Evolutionary conservation across 2,113 vertebrate genomes (phyloP).

Genomic region (Ovis canadensis): DNA sequence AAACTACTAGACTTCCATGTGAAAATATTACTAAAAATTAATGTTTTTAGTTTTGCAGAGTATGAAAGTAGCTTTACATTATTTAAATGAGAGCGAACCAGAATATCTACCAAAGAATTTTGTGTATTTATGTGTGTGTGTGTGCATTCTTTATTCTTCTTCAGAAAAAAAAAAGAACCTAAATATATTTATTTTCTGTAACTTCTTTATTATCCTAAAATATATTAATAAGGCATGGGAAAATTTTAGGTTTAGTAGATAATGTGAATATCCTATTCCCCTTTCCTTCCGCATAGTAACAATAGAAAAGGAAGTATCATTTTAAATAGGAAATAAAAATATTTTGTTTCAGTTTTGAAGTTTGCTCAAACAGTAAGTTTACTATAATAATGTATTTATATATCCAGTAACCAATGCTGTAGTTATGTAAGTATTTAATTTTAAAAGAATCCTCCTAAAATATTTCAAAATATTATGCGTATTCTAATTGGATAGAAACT

Average conservation of each 20-base stretch:
- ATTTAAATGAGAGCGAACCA: neutral
- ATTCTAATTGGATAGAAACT: neutral
- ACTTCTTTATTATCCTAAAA: neutral
- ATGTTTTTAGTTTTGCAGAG: neutral
- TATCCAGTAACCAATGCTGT: neutral
- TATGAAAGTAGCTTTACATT: neutral
- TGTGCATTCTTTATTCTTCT: neutral
- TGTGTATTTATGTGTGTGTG: neutral
- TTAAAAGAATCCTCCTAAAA: neutral
- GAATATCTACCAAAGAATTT: neutral
- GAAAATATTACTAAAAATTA: neutral
- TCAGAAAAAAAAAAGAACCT: neutral
- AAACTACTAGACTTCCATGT: neutral
- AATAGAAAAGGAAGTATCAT: neutral
- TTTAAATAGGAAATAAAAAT: neutral
- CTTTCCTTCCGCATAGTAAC: neutral
- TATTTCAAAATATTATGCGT: neutral
- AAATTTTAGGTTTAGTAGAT: neutral
- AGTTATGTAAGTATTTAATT: neutral
- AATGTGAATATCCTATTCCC: neutral
- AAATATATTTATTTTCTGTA: neutral
- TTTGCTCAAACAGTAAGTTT: neutral
- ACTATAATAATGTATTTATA: neutral
- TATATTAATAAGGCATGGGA: neutral
- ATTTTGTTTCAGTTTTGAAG: constrained; percentile 12